phyloP scores from a whole-genome alignment of 2,113 vertebrate genomes.

The Sigmodon hispidus region DNA sequence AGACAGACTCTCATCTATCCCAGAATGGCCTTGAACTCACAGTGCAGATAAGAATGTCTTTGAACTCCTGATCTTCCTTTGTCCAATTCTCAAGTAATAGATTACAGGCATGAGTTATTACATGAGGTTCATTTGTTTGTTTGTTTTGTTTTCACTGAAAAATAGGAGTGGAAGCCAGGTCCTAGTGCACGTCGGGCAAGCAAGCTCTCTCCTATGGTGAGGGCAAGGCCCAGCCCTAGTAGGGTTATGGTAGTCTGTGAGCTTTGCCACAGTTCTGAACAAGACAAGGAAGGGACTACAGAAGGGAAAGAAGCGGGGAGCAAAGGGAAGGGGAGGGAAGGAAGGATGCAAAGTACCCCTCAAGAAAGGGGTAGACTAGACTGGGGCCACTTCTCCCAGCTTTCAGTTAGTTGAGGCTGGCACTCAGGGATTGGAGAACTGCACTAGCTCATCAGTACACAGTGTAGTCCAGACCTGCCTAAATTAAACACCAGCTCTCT shows the following conservation, averaged over 20 bases:
- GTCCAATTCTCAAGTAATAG: background rate
- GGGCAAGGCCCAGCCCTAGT: background rate
- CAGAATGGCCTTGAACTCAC: background rate
- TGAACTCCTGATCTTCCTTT: background rate
- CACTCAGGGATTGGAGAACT: background rate
- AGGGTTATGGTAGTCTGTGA: fast-evolving
- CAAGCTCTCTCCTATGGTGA: no score
- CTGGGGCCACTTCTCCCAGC: background rate
- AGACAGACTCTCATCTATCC: background rate
- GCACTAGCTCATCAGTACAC: background rate
- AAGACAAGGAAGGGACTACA: background rate
- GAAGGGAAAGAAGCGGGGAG: background rate
- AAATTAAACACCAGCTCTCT: background rate
- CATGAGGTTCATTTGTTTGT: no score
- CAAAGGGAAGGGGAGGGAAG: background rate
- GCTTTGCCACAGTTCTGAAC: background rate
- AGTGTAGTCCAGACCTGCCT: background rate
- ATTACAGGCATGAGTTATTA: background rate
- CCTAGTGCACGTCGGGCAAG: no score
- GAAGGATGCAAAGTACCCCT: no score
- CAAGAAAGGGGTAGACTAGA: background rate
- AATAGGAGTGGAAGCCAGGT: background rate
- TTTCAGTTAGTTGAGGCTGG: background rate
- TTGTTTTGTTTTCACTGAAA: background rate
- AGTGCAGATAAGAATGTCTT: background rate